phyloP scores from a whole-genome alignment of 2,113 vertebrate genomes.

The Hemiscyllium ocellatum region DNA sequence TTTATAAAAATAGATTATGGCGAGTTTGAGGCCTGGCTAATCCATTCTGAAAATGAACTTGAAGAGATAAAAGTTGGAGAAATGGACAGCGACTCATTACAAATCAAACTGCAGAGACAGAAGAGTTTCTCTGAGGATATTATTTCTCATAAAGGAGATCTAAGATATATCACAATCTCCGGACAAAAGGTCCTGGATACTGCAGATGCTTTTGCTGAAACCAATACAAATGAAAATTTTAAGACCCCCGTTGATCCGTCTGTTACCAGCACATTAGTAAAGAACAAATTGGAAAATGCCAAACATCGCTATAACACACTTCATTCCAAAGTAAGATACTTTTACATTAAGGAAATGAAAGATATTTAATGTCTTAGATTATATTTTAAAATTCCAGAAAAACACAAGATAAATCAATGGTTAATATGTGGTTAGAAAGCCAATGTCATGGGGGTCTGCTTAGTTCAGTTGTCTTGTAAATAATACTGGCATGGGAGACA shows the following conservation, averaged over 20 bases:
- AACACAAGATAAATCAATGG: not conserved
- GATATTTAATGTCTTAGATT: not conserved
- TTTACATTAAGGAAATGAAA: not conserved
- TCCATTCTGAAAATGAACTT: constrained; percentile 73
- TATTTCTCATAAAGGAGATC: constrained; percentile 93
- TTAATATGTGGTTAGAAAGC: not conserved
- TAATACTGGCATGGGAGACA: not conserved
- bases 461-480: not conserved
- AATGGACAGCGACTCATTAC: constrained; percentile 57
- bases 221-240: constrained; percentile 48
- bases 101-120: constrained; percentile 53
- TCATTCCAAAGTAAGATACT: constrained; percentile 71
- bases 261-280: constrained; percentile 63
- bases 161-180: constrained; percentile 88
- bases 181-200: constrained; percentile 88
- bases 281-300: constrained; percentile 71
- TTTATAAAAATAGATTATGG: constrained; percentile 57
- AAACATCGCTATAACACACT: constrained; percentile 72
- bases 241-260: constrained; percentile 51
- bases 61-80: constrained; percentile 58
- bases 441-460: not conserved
- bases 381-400: not conserved
- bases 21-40: constrained; percentile 74
- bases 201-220: constrained; percentile 41
- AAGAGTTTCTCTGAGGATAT: constrained; percentile 79